phyloP scores from a whole-genome alignment of 1,140 invertebrate genomes.

The Drosophila watanabei region DNA sequence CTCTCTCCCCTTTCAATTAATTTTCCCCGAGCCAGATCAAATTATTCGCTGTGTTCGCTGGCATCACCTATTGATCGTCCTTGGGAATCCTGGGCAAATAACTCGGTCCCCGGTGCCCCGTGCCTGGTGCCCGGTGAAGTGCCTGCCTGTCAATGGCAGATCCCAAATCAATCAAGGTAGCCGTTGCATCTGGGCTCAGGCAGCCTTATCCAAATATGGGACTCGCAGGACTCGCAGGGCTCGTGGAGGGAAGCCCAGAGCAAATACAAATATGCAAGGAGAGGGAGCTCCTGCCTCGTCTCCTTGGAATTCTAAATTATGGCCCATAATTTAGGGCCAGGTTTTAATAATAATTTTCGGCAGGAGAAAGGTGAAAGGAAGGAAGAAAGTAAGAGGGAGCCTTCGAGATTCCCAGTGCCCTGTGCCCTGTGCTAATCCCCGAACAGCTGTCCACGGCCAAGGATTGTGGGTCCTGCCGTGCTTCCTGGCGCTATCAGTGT shows the following conservation, averaged over 20 bases:
- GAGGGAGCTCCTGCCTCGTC: conserved; percentile 2
- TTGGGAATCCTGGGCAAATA: conserved; percentile 30
- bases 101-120: background rate
- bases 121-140: conserved; percentile 27
- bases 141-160: conserved; percentile 37
- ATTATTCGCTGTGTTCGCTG: conserved; percentile 37
- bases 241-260: conserved; percentile 18
- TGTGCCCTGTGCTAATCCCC: conserved; percentile 53
- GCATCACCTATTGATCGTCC: conserved; percentile 26
- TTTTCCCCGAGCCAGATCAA: conserved; percentile 25
- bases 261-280: conserved; percentile 28
- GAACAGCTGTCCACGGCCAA: conserved; percentile 59
- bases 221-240: background rate
- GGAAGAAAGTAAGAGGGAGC: conserved; percentile 22
- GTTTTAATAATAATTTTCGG: conserved; percentile 51
- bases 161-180: conserved; percentile 56
- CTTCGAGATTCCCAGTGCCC: conserved; percentile 13
- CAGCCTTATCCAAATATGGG: conserved; percentile 11
- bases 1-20: background rate
- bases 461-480: conserved; percentile 54
- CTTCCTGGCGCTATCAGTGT: conserved; percentile 62
- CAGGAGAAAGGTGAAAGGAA: conserved; percentile 11
- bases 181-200: conserved; percentile 17
- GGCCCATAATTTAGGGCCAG: conserved; percentile 59
- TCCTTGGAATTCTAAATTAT: conserved; percentile 61